Evolutionary conservation across 2,113 vertebrate genomes (phyloP).

Genomic region (Hyaena hyaena): DNA sequence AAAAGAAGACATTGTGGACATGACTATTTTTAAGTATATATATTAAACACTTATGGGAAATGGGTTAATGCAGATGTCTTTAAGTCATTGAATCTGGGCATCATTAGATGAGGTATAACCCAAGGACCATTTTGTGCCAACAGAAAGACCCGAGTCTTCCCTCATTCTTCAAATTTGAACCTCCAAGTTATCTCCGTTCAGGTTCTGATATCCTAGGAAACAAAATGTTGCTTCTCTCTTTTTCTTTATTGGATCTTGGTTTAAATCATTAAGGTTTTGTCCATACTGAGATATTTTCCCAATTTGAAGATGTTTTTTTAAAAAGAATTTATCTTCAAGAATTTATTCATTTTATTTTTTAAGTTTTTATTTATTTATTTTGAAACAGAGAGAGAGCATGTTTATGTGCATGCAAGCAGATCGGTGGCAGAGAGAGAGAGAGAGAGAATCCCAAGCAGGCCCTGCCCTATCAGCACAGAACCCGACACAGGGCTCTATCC

Average conservation of each 20-base stretch:
- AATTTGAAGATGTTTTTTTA: background rate
- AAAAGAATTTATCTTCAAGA: background rate
- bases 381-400: too few species aligned
- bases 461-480: too few species aligned
- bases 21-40: accelerated
- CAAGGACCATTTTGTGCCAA: too few species aligned
- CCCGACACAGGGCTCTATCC: too few species aligned
- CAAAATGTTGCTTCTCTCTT: background rate
- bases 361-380: too few species aligned
- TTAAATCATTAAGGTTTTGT: background rate
- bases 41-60: too few species aligned
- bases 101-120: background rate
- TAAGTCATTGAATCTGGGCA: background rate
- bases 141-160: background rate
- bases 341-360: background rate
- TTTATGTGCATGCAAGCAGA: too few species aligned
- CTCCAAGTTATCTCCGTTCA: background rate
- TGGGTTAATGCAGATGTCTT: background rate
- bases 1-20: background rate
- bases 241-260: background rate
- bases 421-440: too few species aligned
- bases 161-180: background rate
- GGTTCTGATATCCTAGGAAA: background rate
- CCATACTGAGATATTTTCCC: background rate
- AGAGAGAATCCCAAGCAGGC: too few species aligned